phyloP scores from a whole-genome alignment of 2,888 invertebrate genomes.

The Saturnia pavonia region DNA sequence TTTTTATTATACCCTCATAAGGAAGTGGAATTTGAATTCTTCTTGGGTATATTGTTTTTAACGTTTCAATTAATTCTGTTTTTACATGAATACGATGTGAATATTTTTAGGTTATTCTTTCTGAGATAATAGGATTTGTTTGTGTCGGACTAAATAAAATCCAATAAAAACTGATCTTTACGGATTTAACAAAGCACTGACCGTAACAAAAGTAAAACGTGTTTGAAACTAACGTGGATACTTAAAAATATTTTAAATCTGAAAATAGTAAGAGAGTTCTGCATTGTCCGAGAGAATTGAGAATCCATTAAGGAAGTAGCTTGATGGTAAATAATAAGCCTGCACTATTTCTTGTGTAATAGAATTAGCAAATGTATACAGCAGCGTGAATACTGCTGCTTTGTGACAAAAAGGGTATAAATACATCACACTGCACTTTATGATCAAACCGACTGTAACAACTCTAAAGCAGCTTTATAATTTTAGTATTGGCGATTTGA shows the following conservation, averaged over 20 bases:
- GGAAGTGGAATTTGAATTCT: constrained; percentile 11
- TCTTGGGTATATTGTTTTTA: constrained; percentile 15
- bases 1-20: constrained; percentile 16
- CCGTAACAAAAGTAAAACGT: not conserved
- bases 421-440: no score
- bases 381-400: no score
- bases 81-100: not conserved
- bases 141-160: not conserved
- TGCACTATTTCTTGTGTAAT: not conserved
- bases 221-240: not conserved
- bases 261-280: not conserved
- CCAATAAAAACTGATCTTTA: not conserved
- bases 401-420: no score
- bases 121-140: not conserved
- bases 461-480: no score
- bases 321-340: not conserved
- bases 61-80: not conserved
- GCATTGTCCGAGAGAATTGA: not conserved
- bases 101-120: not conserved
- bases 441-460: no score
- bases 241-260: not conserved
- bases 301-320: not conserved
- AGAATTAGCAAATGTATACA: not conserved
- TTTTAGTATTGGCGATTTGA: no score
- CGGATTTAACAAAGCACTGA: not conserved